Evolutionary conservation across 2,797 vertebrate genomes (phyloP).

Genomic region (Coendou prehensilis): DNA sequence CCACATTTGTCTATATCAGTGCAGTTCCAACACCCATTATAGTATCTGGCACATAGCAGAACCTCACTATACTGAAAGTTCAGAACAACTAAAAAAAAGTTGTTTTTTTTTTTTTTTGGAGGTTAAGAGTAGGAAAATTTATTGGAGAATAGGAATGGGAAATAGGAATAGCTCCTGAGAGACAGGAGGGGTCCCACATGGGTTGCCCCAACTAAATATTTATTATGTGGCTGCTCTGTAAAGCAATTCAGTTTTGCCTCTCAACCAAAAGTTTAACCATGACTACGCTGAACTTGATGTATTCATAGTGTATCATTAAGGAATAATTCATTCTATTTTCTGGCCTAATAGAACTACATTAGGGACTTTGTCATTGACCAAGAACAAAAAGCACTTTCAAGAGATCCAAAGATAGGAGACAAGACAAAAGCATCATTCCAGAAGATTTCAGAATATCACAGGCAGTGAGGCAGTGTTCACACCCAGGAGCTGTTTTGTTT

Average conservation of each 20-base stretch:
- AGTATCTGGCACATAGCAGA: background rate
- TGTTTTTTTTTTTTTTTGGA: too few relatives aligned
- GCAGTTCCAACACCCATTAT: background rate
- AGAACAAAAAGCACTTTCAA: background rate
- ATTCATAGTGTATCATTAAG: background rate
- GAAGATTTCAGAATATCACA: background rate
- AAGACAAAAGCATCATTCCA: background rate
- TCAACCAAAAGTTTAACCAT: background rate
- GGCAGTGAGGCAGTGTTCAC: background rate
- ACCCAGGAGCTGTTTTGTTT: background rate
- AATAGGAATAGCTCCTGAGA: too few relatives aligned
- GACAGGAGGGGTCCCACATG: too few relatives aligned
- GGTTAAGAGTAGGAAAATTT: too few relatives aligned
- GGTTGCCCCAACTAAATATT: background rate
- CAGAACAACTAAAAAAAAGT: too few relatives aligned
- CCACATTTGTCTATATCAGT: background rate
- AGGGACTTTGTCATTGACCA: background rate
- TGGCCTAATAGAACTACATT: background rate
- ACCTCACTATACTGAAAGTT: background rate
- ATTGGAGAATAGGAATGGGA: too few relatives aligned
- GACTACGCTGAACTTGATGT: background rate
- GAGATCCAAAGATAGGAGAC: background rate
- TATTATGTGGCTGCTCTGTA: background rate
- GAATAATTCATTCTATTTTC: background rate
- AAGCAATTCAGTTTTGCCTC: background rate